Evolutionary conservation across 2,797 vertebrate species (phyloP), one percentile per base, ranked within the genome.

Genomic region (Syngnathus acus): DNA sequence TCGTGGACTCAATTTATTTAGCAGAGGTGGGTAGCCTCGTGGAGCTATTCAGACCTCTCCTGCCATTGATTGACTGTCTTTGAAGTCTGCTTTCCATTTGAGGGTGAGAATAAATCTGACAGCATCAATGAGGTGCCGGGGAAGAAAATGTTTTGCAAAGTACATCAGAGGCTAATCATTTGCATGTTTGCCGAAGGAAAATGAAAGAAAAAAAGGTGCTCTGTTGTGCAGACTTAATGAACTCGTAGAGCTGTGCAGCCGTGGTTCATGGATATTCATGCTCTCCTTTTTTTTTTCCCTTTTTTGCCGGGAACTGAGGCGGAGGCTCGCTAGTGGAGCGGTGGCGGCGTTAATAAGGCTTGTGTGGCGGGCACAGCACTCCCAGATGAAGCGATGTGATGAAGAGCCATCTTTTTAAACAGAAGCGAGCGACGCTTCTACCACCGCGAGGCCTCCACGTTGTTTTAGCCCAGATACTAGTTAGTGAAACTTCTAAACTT

Each of bases 21-120:
- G 72, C 65, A 70, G 80, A 70, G 6, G 13, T 72, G 69, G 6
- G 21, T 72, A 61, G 55, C 67, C 51, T 68, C 26, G 9, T 1
- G 50, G 76, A 70, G 67, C 77, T 75, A 79, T 72, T 71, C 66
- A 74, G 66, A 65, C 65, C 68, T 73, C 60, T 78, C 21, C 64
- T 61, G 61, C 62, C 66, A 67, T 72, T 80, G 78, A 79, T 73
- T 60, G 45, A 62, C 68, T 79, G 23, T 48, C 70, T 82, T 82
- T 82, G 73, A 81, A 83, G 72, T 74, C 57, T 16, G 62, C 64
- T 78, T 82, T 72, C 64, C 64, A 59, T 83, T 69, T 72, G 71
- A 78, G 75, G 67, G 66, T 66, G 71, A 26, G 5, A 63, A 60
- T 37, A 54, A 59, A 60, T 57, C 66, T 9, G 23, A 23, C 14